Evolutionary conservation across 2,888 invertebrate genomes (phyloP).

Genomic region (Zygogramma bicolorata): DNA sequence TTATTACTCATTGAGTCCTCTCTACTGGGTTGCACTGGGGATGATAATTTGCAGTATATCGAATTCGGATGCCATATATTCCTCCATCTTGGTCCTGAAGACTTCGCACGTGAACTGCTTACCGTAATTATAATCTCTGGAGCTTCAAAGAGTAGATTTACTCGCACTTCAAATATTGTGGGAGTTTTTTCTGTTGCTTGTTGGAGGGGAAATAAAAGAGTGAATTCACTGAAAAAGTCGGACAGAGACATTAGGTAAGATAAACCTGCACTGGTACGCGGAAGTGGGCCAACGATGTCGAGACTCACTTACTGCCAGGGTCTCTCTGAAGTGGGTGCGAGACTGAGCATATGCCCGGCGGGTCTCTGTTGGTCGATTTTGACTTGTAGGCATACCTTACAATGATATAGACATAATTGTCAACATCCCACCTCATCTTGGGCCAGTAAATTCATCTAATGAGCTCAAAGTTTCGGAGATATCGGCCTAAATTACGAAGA

Average conservation of each 20-base stretch:
- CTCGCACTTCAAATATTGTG: neutral
- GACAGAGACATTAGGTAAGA: conserved; percentile 39
- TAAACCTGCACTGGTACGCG: conserved; percentile 1
- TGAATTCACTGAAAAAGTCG: conserved; percentile 48
- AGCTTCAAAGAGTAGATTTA: neutral
- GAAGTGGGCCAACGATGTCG: conserved; percentile 25
- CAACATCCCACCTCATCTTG: too few species aligned
- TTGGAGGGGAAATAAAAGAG: conserved; percentile 44
- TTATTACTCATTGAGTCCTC: neutral
- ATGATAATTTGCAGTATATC: neutral
- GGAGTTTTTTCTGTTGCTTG: conserved; percentile 37
- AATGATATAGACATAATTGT: too few species aligned
- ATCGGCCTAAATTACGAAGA: too few species aligned
- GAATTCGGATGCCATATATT: neutral
- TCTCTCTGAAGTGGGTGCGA: neutral
- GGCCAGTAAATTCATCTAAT: too few species aligned
- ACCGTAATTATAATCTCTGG: neutral
- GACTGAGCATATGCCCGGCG: conserved; percentile 10
- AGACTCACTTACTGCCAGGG: conserved; percentile 24
- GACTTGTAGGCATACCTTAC: neutral
- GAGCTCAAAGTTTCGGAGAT: too few species aligned
- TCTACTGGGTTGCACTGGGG: neutral
- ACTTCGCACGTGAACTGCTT: neutral
- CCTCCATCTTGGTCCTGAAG: neutral
- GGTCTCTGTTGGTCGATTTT: neutral